Conservation (phyloP, 2,113 vertebrate genomes). For the Psephotus haematonotus region DNA sequence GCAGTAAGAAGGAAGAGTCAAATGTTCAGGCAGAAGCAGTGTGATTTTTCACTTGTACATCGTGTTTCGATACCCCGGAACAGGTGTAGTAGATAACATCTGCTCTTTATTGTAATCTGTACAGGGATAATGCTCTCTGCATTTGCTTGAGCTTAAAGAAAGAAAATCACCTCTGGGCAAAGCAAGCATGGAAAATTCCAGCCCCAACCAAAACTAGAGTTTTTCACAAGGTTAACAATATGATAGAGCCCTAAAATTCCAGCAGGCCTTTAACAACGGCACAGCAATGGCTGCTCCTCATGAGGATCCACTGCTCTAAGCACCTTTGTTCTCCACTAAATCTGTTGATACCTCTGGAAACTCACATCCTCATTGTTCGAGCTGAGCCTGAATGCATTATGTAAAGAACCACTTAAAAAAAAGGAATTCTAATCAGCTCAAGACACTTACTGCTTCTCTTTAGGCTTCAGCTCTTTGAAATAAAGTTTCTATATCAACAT, state of each 20-base stretch:
- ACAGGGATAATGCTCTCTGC: background rate
- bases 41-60: background rate
- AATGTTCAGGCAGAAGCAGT: background rate
- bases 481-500: background rate
- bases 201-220: background rate
- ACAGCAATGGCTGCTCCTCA: background rate
- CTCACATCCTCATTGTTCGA: background rate
- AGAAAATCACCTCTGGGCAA: background rate
- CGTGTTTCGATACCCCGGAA: background rate
- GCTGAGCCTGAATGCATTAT: background rate
- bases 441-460: background rate
- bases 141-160: background rate
- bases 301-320: background rate
- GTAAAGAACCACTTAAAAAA: background rate
- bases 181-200: constrained; percentile 33
- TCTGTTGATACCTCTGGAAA: background rate
- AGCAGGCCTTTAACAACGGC: background rate
- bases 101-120: background rate
- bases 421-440: background rate
- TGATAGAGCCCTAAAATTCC: background rate
- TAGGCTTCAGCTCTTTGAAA: constrained; percentile 3
- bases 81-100: background rate
- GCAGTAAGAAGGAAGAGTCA: background rate
- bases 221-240: constrained; percentile 3
- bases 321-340: background rate